Evolutionary conservation across 2,888 invertebrate genomes (phyloP).

Genomic region (Eilema sororculum): DNA sequence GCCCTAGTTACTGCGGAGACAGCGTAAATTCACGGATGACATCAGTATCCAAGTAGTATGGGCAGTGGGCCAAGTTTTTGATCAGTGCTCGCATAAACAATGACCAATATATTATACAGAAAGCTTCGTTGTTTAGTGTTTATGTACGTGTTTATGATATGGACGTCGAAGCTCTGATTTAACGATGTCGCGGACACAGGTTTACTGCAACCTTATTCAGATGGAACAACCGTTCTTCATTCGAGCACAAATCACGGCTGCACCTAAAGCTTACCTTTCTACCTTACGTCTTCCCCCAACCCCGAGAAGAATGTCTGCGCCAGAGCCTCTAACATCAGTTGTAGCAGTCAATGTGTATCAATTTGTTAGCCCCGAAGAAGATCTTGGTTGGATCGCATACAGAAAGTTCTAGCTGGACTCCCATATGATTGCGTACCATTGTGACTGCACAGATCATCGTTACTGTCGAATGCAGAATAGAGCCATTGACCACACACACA

Average conservation of each 20-base stretch:
- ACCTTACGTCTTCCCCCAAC: no score
- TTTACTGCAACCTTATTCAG: not conserved
- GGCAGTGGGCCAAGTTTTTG: constrained; percentile 59
- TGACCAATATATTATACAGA: constrained; percentile 33
- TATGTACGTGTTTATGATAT: constrained; percentile 8
- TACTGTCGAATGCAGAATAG: no score
- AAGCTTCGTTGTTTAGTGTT: constrained; percentile 33
- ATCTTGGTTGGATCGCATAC: no score
- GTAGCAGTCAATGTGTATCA: no score
- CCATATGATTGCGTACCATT: no score
- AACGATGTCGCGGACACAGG: not conserved
- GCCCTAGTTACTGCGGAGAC: constrained; percentile 16
- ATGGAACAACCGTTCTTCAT: not conserved
- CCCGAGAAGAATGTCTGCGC: no score
- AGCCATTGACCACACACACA: no score
- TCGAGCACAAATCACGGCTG: no score
- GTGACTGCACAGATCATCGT: no score
- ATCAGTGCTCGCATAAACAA: constrained; percentile 58
- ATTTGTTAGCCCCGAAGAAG: no score
- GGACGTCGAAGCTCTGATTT: not conserved
- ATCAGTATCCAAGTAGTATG: constrained; percentile 52
- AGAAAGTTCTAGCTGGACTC: no score
- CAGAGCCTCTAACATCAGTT: not conserved
- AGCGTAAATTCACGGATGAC: constrained; percentile 53
- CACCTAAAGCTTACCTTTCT: no score